These are phyloP conservation scores for Meriones unguiculatus DNA, from an alignment of 2,113 vertebrate genomes.

Conservation along the genomic window DNA sequence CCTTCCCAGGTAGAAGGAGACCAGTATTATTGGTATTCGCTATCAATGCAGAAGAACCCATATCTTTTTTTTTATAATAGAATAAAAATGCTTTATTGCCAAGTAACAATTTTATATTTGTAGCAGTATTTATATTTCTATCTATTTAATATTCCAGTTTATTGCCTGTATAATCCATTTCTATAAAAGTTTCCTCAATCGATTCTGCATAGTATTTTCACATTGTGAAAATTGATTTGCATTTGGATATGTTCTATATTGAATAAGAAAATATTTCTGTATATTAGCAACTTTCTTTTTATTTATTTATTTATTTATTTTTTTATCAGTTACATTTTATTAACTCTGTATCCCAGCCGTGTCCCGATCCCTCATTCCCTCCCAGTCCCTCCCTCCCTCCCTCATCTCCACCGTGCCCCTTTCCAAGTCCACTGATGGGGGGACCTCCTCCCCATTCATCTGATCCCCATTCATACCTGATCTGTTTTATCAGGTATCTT, in stretches of 20 bases:
- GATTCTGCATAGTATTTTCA: neutral
- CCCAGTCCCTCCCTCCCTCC: no score
- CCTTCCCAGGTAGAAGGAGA: slow-evolving; percentile 94
- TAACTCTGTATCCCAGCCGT: no score
- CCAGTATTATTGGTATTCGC: slow-evolving; percentile 91
- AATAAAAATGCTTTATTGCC: neutral
- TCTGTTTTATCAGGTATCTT: no score
- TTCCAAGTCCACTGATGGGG: no score
- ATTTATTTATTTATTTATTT: no score
- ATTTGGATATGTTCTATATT: neutral
- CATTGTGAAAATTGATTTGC: neutral
- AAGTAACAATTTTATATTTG: neutral
- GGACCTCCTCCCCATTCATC: no score
- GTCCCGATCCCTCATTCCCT: no score
- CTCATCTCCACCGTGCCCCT: no score
- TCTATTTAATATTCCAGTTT: no score
- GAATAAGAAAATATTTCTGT: neutral
- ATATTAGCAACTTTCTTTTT: neutral
- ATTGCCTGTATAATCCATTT: neutral
- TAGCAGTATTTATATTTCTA: neutral
- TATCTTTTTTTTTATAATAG: neutral
- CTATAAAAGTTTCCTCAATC: neutral
- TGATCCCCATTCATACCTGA: no score
- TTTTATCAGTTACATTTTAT: no score
- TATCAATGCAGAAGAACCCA: neutral